Base-by-base conservation (phyloP, 2,797 vertebrate genomes). In the Mormyrus proboscirostris region DNA sequence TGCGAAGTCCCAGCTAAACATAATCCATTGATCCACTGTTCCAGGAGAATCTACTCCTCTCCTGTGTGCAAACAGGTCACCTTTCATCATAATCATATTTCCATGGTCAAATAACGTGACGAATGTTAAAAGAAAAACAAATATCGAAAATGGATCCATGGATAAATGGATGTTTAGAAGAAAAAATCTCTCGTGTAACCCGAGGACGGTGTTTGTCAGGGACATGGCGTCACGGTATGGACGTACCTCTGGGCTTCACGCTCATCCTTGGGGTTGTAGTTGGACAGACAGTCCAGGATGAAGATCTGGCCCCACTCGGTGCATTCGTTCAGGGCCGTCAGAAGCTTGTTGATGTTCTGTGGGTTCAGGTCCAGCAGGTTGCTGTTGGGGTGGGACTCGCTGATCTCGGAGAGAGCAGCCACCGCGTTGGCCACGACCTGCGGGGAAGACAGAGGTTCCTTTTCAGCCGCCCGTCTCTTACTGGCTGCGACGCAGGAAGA, bases 241-340 rank as follows among this genome's bases (percentile, higher is more conserved):
- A 22, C 95, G 95, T 92, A 99, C 98, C 98, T 99, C 94, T 99
- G 98, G 79, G 98, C 98, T 93, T 99, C 98, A 0, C 98, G 96
- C 93, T 99, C 98, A 10, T 99, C 98, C 49, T 98, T 97, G 79
- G 98, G 98, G 3, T 96, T 97, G 93, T 99, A 99, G 95, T 98
- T 99, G 41, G 98, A 98, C 94, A 99, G 95, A 92, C 98, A 99
- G 94, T 99, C 98, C 9, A 99, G 96, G 92, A 99, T 99, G 93
- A 99, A 99, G 94, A 99, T 99, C 97, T 99, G 98, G 3, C 98
- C 98, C 98, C 98, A 99, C 93, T 99, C 98, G 0, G 98, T 99
- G 89, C 98, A 99, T 92, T 99, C 98, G 0, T 99, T 99, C 88
- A 99, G 95, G 91, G 98, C 98, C 0, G 98, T 99, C 90, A 99